Conservation (phyloP, 2,113 vertebrate genomes). For the Dolichallabes microphthalmus region DNA sequence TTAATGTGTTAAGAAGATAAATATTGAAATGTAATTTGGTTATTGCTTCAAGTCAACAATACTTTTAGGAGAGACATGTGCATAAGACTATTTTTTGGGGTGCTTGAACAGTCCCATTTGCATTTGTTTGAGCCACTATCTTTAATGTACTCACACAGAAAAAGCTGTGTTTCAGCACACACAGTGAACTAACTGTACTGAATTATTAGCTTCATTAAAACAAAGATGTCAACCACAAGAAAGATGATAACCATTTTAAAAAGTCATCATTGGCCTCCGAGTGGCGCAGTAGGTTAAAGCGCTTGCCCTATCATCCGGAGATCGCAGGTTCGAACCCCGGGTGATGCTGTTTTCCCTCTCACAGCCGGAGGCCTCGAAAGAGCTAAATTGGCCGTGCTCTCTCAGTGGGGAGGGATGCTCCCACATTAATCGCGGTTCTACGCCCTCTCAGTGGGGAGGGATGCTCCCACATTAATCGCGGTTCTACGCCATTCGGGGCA, state of each 20-base stretch:
- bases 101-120: conserved; percentile 36
- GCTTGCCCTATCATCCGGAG: too few species aligned
- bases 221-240: neutral
- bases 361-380: too few species aligned
- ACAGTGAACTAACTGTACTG: conserved; percentile 13
- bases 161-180: neutral
- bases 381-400: too few species aligned
- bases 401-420: too few species aligned
- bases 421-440: too few species aligned
- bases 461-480: too few species aligned
- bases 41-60: neutral
- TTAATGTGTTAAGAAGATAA: neutral
- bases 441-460: too few species aligned
- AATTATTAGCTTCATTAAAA: conserved; percentile 32
- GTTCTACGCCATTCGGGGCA: too few species aligned
- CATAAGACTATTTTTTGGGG: conserved; percentile 16
- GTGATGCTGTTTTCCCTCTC: too few species aligned
- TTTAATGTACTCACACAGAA: neutral
- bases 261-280: too few species aligned
- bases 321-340: too few species aligned
- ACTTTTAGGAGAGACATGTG: neutral
- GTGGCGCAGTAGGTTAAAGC: too few species aligned
- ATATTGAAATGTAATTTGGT: neutral
- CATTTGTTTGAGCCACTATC: conserved; percentile 25
- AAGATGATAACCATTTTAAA: neutral